phyloP scores from a whole-genome alignment of 2,113 vertebrate genomes.

The Atherinomorus stipes region DNA sequence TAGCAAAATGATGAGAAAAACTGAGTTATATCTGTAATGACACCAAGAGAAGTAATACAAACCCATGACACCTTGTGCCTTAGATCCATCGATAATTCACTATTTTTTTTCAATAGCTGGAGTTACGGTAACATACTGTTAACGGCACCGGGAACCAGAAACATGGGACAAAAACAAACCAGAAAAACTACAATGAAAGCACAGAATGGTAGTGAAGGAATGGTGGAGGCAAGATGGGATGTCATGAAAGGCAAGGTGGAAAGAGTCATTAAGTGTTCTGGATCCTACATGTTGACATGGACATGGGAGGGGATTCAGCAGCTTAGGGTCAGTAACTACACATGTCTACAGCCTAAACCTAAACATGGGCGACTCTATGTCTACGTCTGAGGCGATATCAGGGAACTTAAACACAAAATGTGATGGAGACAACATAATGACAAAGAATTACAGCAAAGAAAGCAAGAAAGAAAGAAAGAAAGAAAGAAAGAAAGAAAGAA shows the following conservation, averaged over 20 bases:
- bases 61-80: background rate
- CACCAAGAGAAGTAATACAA: background rate
- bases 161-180: constrained; percentile 31
- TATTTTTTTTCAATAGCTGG: background rate
- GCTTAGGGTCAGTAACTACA: constrained; percentile 30
- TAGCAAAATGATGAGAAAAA: constrained; percentile 8
- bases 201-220: constrained; percentile 35
- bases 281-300: constrained; percentile 75
- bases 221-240: constrained; percentile 37
- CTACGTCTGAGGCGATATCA: background rate
- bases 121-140: constrained; percentile 7
- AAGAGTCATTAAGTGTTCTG: constrained; percentile 71
- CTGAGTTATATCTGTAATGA: background rate
- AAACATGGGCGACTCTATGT: constrained; percentile 12
- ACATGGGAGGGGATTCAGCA: constrained; percentile 25
- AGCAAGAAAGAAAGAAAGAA: background rate
- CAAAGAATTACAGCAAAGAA: constrained; percentile 1
- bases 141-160: background rate
- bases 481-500: background rate
- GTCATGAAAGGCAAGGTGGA: constrained; percentile 34
- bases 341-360: background rate
- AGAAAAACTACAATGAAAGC: constrained; percentile 46
- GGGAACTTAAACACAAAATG: constrained; percentile 24
- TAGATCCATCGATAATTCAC: background rate
- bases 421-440: constrained; percentile 25